Evolutionary conservation across 2,113 vertebrate species (phyloP).

Genomic region (Labrus mixtus): DNA sequence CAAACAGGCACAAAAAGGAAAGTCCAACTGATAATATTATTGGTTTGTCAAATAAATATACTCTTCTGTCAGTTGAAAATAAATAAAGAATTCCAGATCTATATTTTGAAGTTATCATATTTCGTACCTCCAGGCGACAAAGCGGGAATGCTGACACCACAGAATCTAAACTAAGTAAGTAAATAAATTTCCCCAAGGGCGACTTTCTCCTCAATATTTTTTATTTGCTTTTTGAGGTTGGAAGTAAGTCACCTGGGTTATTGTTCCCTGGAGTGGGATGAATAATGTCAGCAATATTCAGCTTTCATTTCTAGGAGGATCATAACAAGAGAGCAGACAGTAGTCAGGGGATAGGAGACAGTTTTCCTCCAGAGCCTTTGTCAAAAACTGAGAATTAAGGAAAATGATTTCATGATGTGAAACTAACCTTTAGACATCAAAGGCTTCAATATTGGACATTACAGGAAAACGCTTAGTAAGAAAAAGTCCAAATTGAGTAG

Average conservation of each 20-base stretch:
- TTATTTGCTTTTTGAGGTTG: slow-evolving; percentile 61
- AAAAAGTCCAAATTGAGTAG: too few relatives aligned
- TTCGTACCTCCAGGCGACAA: slow-evolving; percentile 30
- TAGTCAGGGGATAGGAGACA: not conserved
- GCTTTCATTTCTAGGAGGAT: slow-evolving; percentile 55
- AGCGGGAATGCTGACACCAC: slow-evolving; percentile 46
- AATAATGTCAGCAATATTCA: slow-evolving; percentile 67
- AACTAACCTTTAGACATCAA: slow-evolving; percentile 17
- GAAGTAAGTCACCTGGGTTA: slow-evolving; percentile 55
- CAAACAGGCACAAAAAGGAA: not conserved
- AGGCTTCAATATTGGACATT: not conserved
- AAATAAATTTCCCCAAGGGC: slow-evolving; percentile 59
- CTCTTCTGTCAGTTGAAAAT: slow-evolving; percentile 28
- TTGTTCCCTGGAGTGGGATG: slow-evolving; percentile 57
- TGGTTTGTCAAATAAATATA: slow-evolving; percentile 15
- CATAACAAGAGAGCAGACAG: slow-evolving; percentile 35
- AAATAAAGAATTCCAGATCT: slow-evolving; percentile 7
- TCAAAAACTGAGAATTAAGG: not conserved
- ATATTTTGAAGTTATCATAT: slow-evolving; percentile 46
- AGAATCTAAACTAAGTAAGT: slow-evolving; percentile 64
- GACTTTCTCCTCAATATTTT: slow-evolving; percentile 46
- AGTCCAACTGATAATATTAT: not conserved
- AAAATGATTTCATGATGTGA: slow-evolving; percentile 16
- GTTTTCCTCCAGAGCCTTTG: not conserved
- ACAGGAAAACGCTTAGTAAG: not conserved